These are phyloP conservation scores for Tenualosa thibaudeaui DNA, from an alignment of 2,797 vertebrate genomes.

Conservation along the genomic window DNA sequence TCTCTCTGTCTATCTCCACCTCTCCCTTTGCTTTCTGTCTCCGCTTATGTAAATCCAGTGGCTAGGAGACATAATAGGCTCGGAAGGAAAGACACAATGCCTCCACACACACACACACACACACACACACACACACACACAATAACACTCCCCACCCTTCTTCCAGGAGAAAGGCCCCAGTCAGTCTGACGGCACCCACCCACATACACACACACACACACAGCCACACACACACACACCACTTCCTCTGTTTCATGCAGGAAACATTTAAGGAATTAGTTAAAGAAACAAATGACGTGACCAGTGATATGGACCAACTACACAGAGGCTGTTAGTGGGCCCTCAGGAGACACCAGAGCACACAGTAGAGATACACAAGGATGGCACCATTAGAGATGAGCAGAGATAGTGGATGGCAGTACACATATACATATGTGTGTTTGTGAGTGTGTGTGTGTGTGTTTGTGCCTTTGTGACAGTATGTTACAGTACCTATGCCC, in stretches of 20 bases:
- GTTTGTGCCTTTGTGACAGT: too few species aligned
- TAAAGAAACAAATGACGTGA: not conserved
- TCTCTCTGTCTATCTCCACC: not conserved
- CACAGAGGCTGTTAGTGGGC: not conserved
- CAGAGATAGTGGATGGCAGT: too few species aligned
- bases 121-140: constrained; percentile 19
- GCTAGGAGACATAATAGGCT: constrained; percentile 1
- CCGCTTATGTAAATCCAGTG: not conserved
- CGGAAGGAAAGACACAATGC: not conserved
- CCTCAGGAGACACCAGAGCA: not conserved
- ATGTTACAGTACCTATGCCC: too few species aligned
- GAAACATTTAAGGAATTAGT: not conserved
- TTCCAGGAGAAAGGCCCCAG: not conserved
- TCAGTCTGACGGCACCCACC: not conserved
- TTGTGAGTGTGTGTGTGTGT: too few species aligned
- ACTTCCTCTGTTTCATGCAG: not conserved
- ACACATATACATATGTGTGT: too few species aligned
- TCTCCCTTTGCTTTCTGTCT: not conserved
- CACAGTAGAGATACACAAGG: not conserved
- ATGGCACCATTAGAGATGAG: too few species aligned
- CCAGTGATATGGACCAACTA: not conserved
- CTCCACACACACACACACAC: constrained; percentile 16
- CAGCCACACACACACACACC: not conserved
- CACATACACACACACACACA: not conserved
- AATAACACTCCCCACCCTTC: not conserved